Base-by-base conservation (phyloP, 2,888 invertebrate genomes). In the Dynastes grantii region DNA sequence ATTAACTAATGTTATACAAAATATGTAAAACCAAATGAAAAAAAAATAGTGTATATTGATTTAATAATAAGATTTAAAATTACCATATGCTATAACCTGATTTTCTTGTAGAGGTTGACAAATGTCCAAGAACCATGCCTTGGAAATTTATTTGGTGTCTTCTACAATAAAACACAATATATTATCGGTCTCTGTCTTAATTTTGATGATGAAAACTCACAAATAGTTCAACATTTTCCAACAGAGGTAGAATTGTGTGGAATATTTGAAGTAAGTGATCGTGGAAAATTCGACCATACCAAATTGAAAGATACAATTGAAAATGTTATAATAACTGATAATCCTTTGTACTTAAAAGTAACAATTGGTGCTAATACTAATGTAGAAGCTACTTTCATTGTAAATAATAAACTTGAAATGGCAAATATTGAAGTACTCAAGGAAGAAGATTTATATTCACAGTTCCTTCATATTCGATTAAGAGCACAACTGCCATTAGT, bases 261-360 rank as follows among this genome's bases (percentile, higher is more conserved):
- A 37, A 90, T 94, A 78, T 91, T 95, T 16, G 92, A 92, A 84
- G 92, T 94, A 81, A 92, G 92, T 27, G 91, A 93, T 83, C 90
- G 90, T 68, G 88, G 91, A 64, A 92, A 93, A 83, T 91, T 91
- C 2, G 92, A 92, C 84, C 89, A 93, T 37, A 92, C 91, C 85
- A 92, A 93, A 86, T 91, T 91, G 83, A 86, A 92, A 58, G 91
- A 92, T 58, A 88, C 78, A 2, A 81, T 87, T 65, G 82, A 91
- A 91, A 93, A 94, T 88, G 93, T 95, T 78, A 94, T 95, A 86
- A 94, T 95, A 84, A 95, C 95, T 73, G 95, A 95, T 85, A 95
- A 95, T 89, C 95, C 95, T 2, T 53, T 80, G n/a, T 80, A 80
- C 61, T 70, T 80, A 58, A 78, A 76, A 70, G 76, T 78, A 53